Evolutionary conservation across 1,140 invertebrate species (phyloP), one percentile per base, ranked within the genome.

Genomic region (Drosophila rhopaloa): DNA sequence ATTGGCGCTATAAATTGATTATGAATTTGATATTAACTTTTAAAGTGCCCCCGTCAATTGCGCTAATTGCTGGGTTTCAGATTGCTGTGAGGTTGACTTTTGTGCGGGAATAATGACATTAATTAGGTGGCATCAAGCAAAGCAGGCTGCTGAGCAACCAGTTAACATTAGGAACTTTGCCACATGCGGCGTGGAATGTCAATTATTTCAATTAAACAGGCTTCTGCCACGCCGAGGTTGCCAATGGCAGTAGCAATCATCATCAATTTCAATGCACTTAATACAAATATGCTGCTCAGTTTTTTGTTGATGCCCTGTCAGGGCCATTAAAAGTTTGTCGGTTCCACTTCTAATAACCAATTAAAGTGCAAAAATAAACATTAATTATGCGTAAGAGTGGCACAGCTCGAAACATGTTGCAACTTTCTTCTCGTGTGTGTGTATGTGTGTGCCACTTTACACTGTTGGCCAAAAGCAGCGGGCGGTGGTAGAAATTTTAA

Each of bases 311-410:
- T 63, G 43, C 47, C 44, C 50, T 66, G 76, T 71, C 65, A 60
- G 65, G 46, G 65, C 60, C 76, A 83, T 85, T 85, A 82, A 86
- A 86, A 86, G 82, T 86, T 76, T 51, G 62, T 58, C 44, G 51
- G 35, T 57, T 57, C 53, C 44, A 73, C 75, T 65, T 66, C 62
- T 86, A 82, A 86, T 88, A 86, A 79, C 82, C 82, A 88, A 86
- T 86, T 86, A 86, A 72, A 88, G 79, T 79, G 76, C 79, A 70
- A 86, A 86, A 88, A 88, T 86, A 82, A 88, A 88, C 83, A 86
- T 86, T 85, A 81, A 85, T 81, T 85, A 81, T 85, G 79, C 51
- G 46, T 55, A 37, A 35, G 32, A 40, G 32, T 47, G 40, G 29
- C 51, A n/a, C 29, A 11, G 66, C 32, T 46, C 13, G 32, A 48